Evolutionary conservation across 2,113 vertebrate species (phyloP).

Genomic region (Indicator maculatus): DNA sequence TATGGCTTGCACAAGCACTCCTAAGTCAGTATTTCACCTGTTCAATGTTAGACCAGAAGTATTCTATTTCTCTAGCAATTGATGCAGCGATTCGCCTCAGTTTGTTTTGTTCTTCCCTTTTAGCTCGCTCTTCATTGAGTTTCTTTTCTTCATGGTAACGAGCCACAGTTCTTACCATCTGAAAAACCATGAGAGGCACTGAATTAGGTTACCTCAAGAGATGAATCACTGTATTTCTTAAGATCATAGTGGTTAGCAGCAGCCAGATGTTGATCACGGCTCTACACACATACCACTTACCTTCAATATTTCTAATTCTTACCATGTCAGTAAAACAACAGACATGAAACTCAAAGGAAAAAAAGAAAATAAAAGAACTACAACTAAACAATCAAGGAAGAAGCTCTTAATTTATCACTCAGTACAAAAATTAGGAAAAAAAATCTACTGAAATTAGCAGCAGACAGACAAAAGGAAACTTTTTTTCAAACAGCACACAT

Average conservation of each 20-base stretch:
- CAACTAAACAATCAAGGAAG: background rate
- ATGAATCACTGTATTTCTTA: background rate
- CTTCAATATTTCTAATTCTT: background rate
- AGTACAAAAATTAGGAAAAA: background rate
- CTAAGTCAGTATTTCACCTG: constrained; percentile 73
- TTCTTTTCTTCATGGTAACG: constrained; percentile 89
- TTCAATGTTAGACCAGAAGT: constrained; percentile 93
- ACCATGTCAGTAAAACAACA: background rate
- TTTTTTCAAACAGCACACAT: background rate
- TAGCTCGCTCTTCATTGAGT: constrained; percentile 80
- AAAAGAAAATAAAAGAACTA: background rate
- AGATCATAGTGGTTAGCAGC: background rate
- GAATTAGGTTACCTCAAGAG: background rate
- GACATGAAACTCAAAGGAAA: background rate
- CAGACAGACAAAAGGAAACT: background rate
- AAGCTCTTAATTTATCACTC: background rate
- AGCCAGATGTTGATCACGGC: background rate
- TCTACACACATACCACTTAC: background rate
- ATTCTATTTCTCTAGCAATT: constrained; percentile 89
- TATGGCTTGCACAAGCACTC: background rate
- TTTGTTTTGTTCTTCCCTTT: constrained; percentile 84
- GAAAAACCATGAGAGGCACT: background rate
- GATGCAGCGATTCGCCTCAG: constrained; percentile 87
- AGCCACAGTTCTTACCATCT: constrained; percentile 91
- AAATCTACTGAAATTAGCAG: background rate